Evolutionary conservation across 2,113 vertebrate genomes (phyloP).

Genomic region (Pelecanus crispus): DNA sequence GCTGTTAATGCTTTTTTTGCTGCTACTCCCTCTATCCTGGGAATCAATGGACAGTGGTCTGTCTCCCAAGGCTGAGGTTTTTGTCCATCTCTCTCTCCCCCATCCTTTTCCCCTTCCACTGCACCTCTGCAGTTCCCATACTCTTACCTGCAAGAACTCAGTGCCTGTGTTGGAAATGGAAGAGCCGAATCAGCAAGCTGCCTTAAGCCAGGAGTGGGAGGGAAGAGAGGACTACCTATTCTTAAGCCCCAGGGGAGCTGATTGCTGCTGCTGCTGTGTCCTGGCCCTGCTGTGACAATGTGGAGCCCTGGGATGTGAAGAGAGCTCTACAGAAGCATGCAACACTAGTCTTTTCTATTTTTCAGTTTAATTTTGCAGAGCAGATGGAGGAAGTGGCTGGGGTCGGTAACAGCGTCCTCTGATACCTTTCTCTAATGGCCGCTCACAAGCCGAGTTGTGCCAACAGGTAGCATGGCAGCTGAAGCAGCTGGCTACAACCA

Average conservation of each 20-base stretch:
- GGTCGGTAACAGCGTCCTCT: not conserved
- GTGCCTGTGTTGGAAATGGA: conserved; percentile 36
- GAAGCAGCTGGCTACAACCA: conserved; percentile 11
- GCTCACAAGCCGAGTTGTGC: conserved; percentile 33
- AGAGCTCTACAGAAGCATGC: conserved; percentile 28
- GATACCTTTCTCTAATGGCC: conserved; percentile 35
- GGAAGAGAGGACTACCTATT: not conserved
- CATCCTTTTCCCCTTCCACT: not conserved
- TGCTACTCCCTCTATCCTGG: conserved; percentile 63
- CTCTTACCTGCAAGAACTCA: conserved; percentile 18
- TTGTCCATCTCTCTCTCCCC: not conserved
- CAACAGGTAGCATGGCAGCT: conserved; percentile 22
- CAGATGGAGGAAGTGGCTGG: conserved; percentile 49
- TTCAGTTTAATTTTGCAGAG: conserved; percentile 21
- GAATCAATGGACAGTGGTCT: conserved; percentile 26
- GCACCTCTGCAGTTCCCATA: not conserved
- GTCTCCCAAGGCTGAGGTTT: conserved; percentile 26
- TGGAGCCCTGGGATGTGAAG: not conserved
- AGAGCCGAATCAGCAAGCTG: conserved; percentile 35
- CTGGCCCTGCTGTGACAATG: not conserved
- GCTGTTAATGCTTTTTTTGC: conserved; percentile 54
- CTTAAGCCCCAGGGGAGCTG: not conserved
- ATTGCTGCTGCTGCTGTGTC: not conserved
- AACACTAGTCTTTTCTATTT: conserved; percentile 24
- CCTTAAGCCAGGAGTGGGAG: conserved; percentile 52